Percentiles rank a stretch among this genome's conserved stretches.
Evolutionary conservation across 2,888 invertebrate species (phyloP).

Genomic region (Iselma pallidipennis): DNA sequence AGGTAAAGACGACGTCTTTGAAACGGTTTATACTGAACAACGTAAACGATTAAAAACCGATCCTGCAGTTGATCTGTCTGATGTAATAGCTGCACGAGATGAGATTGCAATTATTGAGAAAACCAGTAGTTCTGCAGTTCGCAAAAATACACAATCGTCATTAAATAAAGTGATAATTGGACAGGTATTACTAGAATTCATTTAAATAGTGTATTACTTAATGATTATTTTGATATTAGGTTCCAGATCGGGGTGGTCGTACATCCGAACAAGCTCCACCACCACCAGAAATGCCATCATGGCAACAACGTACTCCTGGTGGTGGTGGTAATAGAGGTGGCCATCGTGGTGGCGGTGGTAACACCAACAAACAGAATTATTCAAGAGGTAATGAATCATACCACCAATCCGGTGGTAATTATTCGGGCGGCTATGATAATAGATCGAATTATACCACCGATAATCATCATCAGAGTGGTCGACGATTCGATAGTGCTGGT

Average conservation of each 20-base stretch:
- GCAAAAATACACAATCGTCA: slow-evolving; percentile 81
- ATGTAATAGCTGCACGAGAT: slow-evolving; percentile 82
- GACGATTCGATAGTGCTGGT: slow-evolving; percentile 9
- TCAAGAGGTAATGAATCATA: slow-evolving; percentile 17
- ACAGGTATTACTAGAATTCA: slow-evolving; percentile 55
- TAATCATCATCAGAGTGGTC: slow-evolving; percentile 10
- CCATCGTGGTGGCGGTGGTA: slow-evolving; percentile 46
- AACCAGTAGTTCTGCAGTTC: slow-evolving; percentile 83
- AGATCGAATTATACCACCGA: slow-evolving; percentile 22
- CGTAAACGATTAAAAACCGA: slow-evolving; percentile 60
- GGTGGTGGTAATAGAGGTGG: slow-evolving; percentile 57
- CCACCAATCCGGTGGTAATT: slow-evolving; percentile 4
- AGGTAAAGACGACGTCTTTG: slow-evolving; percentile 72
- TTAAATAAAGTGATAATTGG: slow-evolving; percentile 92
- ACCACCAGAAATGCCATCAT: slow-evolving; percentile 96
- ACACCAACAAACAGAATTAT: slow-evolving; percentile 25
- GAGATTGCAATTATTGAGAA: slow-evolving; percentile 89
- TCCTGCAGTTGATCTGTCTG: slow-evolving; percentile 71
- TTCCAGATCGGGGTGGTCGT: slow-evolving; percentile 94
- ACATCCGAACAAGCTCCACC: slow-evolving; percentile 90
- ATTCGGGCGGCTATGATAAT: slow-evolving; percentile 30
- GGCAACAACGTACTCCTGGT: slow-evolving; percentile 72
- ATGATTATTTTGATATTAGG: slow-evolving; percentile 56
- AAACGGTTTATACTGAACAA: slow-evolving; percentile 61
- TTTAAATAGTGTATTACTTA: slow-evolving; percentile 2